Evolutionary conservation across 2,888 invertebrate genomes (phyloP).

Genomic region (Kryphioiulus occultus): DNA sequence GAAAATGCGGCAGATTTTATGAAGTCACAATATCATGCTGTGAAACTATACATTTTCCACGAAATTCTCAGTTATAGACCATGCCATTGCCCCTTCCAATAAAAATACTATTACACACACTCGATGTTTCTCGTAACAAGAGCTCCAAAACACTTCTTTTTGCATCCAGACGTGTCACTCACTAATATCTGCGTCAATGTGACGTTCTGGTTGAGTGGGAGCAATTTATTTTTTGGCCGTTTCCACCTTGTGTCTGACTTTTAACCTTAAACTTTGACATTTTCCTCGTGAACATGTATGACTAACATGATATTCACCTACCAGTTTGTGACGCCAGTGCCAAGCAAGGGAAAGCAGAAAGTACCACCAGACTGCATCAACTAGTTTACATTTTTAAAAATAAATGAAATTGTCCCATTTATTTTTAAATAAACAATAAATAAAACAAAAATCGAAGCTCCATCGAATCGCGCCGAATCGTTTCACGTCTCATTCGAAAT

Average conservation of each 20-base stretch:
- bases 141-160: not conserved
- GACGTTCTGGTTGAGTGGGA: not conserved
- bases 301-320: not conserved
- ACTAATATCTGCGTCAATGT: not conserved
- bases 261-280: not conserved
- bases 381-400: too few species aligned
- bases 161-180: not conserved
- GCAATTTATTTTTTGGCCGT: not conserved
- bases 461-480: too few species aligned
- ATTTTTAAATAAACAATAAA: too few species aligned
- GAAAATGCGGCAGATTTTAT: slow-evolving; percentile 20
- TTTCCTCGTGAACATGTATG: not conserved
- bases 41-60: not conserved
- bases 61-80: not conserved
- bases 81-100: not conserved
- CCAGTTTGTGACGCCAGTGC: too few species aligned
- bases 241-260: not conserved
- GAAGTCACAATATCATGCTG: not conserved
- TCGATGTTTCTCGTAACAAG: not conserved
- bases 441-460: too few species aligned
- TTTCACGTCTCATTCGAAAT: too few species aligned
- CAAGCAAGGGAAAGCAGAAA: too few species aligned
- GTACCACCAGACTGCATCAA: too few species aligned
- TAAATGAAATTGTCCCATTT: too few species aligned
- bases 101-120: not conserved